Evolutionary conservation across 2,797 vertebrate species (phyloP), one percentile per base, ranked within the genome.

Genomic region (Rhinophrynus dorsalis): DNA sequence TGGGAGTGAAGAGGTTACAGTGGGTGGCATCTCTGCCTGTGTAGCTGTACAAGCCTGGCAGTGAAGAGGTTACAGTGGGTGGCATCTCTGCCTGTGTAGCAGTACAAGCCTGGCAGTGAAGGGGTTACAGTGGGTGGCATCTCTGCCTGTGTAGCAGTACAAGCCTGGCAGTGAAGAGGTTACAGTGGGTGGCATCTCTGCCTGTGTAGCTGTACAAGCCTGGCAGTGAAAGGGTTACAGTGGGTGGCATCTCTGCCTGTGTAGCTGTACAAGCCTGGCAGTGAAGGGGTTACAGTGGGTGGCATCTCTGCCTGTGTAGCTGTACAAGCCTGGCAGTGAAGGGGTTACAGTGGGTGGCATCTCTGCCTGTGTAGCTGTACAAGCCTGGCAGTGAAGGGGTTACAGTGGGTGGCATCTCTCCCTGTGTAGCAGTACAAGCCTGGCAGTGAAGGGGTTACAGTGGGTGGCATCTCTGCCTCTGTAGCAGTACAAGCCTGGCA

Each of bases 91-190:
- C n/a, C n/a, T n/a, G n/a, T n/a, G n/a, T n/a, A n/a, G n/a, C n/a
- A n/a, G n/a, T n/a, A 23, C 11, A 32, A 30, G 17, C 59, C 24
- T 42, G 61, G 54, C 8, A 1, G 12, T 21, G 10, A 29, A 58
- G 51, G 52, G 26, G 69, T 72, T 72, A 72, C 48, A 10, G 6
- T n/a, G n/a, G n/a, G n/a, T n/a, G n/a, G n/a, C n/a, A n/a, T n/a
- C n/a, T n/a, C n/a, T n/a, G n/a, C n/a, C n/a, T n/a, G n/a, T n/a
- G n/a, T n/a, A n/a, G n/a, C n/a, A n/a, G n/a, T n/a, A 23, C 11
- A 32, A 30, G 17, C 59, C 24, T 42, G 61, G 54, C 8, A 1
- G 12, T 21, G 10, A 29, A 58, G 51, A 44, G 26, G 69, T 72
- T 72, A 72, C 48, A 10, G 6, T n/a, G n/a, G n/a, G n/a, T n/a